Conservation (phyloP, 2,888 invertebrate genomes). For the Drosophila mettleri region DNA sequence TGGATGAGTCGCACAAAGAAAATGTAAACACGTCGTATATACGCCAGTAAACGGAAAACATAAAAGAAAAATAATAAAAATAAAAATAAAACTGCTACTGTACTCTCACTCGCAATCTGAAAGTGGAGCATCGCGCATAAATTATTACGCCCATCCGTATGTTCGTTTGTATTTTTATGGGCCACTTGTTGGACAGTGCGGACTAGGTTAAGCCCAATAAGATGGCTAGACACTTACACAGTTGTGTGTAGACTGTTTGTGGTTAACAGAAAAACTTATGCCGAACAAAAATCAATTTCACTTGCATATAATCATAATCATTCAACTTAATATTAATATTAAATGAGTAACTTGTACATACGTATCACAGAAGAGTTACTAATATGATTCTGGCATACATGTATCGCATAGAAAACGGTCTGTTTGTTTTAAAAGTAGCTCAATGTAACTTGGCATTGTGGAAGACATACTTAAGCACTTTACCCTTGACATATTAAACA, state of each 20-base stretch:
- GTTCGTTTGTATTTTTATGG: slow-evolving; percentile 64
- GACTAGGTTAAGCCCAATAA: slow-evolving; percentile 62
- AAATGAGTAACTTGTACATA: background rate
- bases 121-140: slow-evolving; percentile 60
- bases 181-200: slow-evolving; percentile 62
- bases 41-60: slow-evolving; percentile 51
- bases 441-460: too few species aligned
- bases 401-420: too few species aligned
- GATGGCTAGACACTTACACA: slow-evolving; percentile 55
- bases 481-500: too few species aligned
- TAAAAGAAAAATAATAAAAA: slow-evolving; percentile 63
- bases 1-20: slow-evolving; percentile 57
- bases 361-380: too few species aligned
- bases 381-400: too few species aligned
- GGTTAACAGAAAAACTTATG: slow-evolving; percentile 34
- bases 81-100: slow-evolving; percentile 59
- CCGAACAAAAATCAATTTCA: slow-evolving; percentile 18
- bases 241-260: slow-evolving; percentile 27
- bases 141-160: slow-evolving; percentile 63
- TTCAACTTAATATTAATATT: background rate
- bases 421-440: too few species aligned
- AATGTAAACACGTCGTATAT: slow-evolving; percentile 63
- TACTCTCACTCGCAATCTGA: slow-evolving; percentile 37
- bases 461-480: too few species aligned
- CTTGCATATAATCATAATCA: background rate